A percentile compares a stretch with the other conserved stretches of the same genome.
phyloP scores from a whole-genome alignment of 1,140 invertebrate species.

The Listronotus bonariensis region DNA sequence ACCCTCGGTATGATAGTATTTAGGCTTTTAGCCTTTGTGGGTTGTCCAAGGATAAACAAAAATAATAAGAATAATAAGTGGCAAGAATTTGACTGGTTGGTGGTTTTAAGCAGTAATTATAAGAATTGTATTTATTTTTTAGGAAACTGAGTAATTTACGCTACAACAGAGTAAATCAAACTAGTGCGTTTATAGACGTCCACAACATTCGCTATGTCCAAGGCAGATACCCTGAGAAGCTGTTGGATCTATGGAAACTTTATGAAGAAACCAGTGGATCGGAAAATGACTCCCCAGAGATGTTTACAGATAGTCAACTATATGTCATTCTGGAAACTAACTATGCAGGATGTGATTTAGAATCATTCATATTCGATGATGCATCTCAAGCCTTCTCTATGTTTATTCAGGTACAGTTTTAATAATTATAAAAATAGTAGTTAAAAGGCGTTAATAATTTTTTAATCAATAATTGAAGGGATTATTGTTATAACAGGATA shows the following conservation, averaged over 20 bases:
- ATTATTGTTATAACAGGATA: too few relatives aligned
- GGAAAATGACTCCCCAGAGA: constrained; percentile 79
- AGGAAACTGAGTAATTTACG: constrained; percentile 77
- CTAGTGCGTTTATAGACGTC: constrained; percentile 73
- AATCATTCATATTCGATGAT: constrained; percentile 74
- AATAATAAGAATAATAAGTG: too few relatives aligned
- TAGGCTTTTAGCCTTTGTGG: too few relatives aligned
- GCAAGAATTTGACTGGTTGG: too few relatives aligned
- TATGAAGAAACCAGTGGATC: constrained; percentile 74
- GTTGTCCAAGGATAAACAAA: too few relatives aligned
- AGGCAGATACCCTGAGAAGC: constrained; percentile 73
- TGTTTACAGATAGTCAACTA: constrained; percentile 72
- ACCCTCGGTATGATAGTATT: too few relatives aligned
- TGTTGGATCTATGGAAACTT: constrained; percentile 78
- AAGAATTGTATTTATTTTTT: too few relatives aligned
- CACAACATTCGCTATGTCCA: constrained; percentile 67
- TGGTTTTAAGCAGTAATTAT: too few relatives aligned
- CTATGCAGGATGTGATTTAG: constrained; percentile 80
- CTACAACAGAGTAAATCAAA: constrained; percentile 61
- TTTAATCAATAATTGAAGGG: too few relatives aligned
- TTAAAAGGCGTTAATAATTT: too few relatives aligned
- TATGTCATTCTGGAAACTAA: constrained; percentile 83
- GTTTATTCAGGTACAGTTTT: constrained; percentile 73
- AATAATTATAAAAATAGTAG: too few relatives aligned
- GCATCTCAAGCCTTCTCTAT: constrained; percentile 69